Evolutionary conservation across 2,113 vertebrate species (phyloP), one percentile per base, ranked within the genome.

Genomic region (Progne subis): DNA sequence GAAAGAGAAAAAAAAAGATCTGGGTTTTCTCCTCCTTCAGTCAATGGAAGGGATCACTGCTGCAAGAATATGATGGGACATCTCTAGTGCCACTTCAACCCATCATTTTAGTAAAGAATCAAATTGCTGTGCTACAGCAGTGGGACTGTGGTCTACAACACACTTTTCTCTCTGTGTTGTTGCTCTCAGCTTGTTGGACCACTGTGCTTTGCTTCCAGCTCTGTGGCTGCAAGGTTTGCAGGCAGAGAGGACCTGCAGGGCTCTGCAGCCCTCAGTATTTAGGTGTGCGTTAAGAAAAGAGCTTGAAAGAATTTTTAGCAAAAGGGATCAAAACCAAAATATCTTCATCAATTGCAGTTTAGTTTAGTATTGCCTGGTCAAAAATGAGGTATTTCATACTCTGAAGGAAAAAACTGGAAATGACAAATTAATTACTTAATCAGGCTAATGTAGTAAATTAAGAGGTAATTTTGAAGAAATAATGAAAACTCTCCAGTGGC

Each of bases 381-480:
- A 96, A 92, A 97, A 90, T n/a, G 68, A 96, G 85, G 60, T 76
- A 92, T 94, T 98, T 97, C 92, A 61, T 89, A 92, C 89, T 95
- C 78, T 60, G 68, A 96, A 88, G 44, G 67, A 93, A 95, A 95
- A 82, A 95, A 72, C 76, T 70, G 24, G 86, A 64, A 85, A 90
- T 91, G 90, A 95, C 44, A 57, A 95, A 95, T 96, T 93, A 87
- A 92, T 91, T 61, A 60, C 90, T 94, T 97, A 82, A 95, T 96
- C 95, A 69, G 85, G 71, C 72, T 93, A 94, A 95, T 95, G 89
- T 88, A 92, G 90, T 86, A 97, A 97, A 97, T 97, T 95, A 97
- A 92, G 92, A 96, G 65, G 94, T 90, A 95, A 97, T 97, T 98
- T 91, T 93, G 96, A 96, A 92, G 93, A 96, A 97, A 97, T 96